Evolutionary conservation across 1,140 invertebrate species (phyloP), one percentile per base, ranked within the genome.

Genomic region (Cherax destructor): DNA sequence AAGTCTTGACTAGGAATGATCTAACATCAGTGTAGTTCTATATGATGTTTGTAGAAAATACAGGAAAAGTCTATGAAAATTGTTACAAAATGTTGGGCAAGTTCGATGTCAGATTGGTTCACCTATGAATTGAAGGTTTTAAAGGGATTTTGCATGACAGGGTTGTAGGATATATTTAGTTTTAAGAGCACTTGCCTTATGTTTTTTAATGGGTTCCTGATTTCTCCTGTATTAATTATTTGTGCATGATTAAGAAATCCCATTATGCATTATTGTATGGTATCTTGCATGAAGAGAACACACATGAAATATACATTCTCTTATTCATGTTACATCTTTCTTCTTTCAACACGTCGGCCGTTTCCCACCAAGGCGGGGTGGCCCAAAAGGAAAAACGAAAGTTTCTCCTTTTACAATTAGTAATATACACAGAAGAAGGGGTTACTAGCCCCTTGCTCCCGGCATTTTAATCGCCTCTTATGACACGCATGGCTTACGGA

Each of bases 1-100:
- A 91, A 91, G 88, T 91, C 61, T 83, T 47, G 5, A 83, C 61
- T 83, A 83, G 81, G 81, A 83, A 83, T 65, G 13, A 83, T 49
- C 2, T 47, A 18, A 18, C 81, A 18, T 49, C 81, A 83, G n/a
- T 74, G 69, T 74, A 74, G 61, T 65, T 65, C 13, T 21, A 65
- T 65, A 65, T 65, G 30, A 9, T 74, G 69, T 24, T 74, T 74
- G 18, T 77, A 76, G 74, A 78, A 88, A 88, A 74, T 88, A 83
- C 86, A 88, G 86, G 86, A 88, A 41, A 74, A 80, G 49, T 88
- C 52, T 59, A 30, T 76, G 21, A 24, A 16, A 61, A 7, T 77
- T 76, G 1, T 80, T 50, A 52, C 52, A 7, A 21, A 52, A 80
- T 80, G 52, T 80, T 7, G 18, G 21, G 49, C 41, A 80, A 50